Evolutionary conservation across 2,888 invertebrate genomes (phyloP).

Genomic region (Lucinisca nassula): DNA sequence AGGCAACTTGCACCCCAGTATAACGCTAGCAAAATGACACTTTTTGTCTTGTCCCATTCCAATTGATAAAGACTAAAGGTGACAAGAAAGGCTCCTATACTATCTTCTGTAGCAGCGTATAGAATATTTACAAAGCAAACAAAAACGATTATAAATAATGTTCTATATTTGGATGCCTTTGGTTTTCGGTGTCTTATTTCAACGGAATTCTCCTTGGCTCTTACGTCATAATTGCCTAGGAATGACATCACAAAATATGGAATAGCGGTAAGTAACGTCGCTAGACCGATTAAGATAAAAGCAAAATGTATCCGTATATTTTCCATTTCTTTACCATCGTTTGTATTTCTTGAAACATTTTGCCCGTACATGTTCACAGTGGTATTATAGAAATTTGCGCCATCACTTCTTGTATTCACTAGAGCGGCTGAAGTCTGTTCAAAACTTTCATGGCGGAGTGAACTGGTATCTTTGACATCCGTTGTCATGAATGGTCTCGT

Average conservation of each 20-base stretch:
- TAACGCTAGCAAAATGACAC: constrained; percentile 44
- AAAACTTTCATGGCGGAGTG: background rate
- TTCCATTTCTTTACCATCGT: background rate
- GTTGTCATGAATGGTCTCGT: constrained; percentile 60
- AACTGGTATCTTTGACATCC: background rate
- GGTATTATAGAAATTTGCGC: too few species aligned
- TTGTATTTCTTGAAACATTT: too few species aligned
- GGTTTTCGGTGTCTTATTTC: constrained; percentile 15
- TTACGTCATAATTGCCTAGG: constrained; percentile 8
- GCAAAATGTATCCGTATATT: constrained; percentile 39
- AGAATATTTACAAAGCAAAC: constrained; percentile 41
- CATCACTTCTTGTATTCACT: too few species aligned
- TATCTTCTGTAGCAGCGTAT: constrained; percentile 51
- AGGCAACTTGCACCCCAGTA: constrained; percentile 58
- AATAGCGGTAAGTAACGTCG: constrained; percentile 23
- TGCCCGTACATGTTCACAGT: too few species aligned
- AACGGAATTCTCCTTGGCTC: background rate
- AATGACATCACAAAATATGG: constrained; percentile 49
- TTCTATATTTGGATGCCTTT: background rate
- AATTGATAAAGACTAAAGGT: constrained; percentile 50
- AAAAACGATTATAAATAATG: constrained; percentile 5
- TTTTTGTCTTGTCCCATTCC: constrained; percentile 33
- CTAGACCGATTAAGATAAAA: constrained; percentile 36
- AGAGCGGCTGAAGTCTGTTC: background rate
- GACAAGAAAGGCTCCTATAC: constrained; percentile 49